Evolutionary conservation across 2,888 invertebrate genomes (phyloP).

Genomic region (Pheosia gnoma): DNA sequence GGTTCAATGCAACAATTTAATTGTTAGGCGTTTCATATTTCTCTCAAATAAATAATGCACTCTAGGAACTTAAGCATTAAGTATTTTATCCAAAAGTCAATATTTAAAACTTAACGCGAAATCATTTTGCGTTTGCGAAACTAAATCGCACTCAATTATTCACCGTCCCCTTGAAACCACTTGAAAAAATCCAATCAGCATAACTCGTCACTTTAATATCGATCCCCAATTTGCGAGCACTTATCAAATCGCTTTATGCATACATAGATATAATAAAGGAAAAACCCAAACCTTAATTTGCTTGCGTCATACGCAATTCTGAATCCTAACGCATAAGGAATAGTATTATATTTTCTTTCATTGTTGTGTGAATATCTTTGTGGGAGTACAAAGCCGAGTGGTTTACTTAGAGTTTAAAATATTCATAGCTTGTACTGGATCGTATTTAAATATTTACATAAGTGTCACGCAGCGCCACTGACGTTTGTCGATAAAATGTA

Average conservation of each 20-base stretch:
- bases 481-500: constrained; percentile 82
- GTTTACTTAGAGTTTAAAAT: constrained; percentile 84
- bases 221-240: constrained; percentile 80
- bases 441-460: constrained; percentile 86
- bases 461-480: constrained; percentile 82
- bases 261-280: constrained; percentile 61
- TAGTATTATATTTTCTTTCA: constrained; percentile 63
- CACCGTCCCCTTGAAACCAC: constrained; percentile 73
- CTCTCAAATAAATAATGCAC: constrained; percentile 4
- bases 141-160: constrained; percentile 79
- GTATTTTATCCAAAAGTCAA: constrained; percentile 13
- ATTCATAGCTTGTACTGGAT: constrained; percentile 85
- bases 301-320: constrained; percentile 49
- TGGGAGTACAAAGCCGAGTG: constrained; percentile 72
- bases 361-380: constrained; percentile 64
- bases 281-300: constrained; percentile 52
- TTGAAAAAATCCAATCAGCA: constrained; percentile 84
- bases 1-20: not conserved
- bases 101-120: constrained; percentile 42
- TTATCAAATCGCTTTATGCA: constrained; percentile 81
- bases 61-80: not conserved
- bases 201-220: constrained; percentile 81
- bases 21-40: constrained; percentile 14
- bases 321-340: constrained; percentile 56
- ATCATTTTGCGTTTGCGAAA: constrained; percentile 57